phyloP scores from a whole-genome alignment of 92 coral and sea anemone genomes.

The Palythoa grandiflora region DNA sequence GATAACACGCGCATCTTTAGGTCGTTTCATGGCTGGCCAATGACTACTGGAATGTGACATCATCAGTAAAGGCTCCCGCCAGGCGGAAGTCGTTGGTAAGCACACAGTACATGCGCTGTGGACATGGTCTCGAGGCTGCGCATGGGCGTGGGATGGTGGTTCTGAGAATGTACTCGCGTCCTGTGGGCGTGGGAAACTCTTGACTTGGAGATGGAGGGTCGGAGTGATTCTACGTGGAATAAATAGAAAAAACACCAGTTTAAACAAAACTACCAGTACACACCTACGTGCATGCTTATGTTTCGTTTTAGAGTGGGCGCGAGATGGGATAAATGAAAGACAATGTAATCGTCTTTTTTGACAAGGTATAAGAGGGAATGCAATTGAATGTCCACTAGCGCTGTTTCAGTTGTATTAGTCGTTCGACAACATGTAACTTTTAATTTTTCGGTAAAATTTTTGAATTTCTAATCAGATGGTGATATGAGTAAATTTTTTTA shows the following conservation, averaged over 20 bases:
- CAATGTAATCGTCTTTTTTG: no score
- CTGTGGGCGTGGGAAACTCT: slow-evolving; percentile 94
- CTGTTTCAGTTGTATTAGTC: no score
- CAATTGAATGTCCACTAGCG: no score
- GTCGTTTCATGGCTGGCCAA: background rate
- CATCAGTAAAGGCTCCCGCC: slow-evolving; percentile 98
- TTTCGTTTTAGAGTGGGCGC: background rate
- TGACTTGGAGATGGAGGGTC: slow-evolving; percentile 68
- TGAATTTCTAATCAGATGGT: no score
- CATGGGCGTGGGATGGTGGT: slow-evolving; percentile 88
- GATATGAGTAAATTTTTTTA: no score
- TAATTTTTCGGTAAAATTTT: no score
- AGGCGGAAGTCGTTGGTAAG: slow-evolving; percentile 94
- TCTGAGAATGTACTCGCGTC: slow-evolving; percentile 95
- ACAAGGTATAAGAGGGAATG: no score
- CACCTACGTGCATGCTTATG: background rate
- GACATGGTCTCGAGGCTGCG: slow-evolving; percentile 90
- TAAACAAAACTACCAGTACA: background rate
- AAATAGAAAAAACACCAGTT: background rate
- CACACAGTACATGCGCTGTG: slow-evolving; percentile 98
- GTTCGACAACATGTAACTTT: no score
- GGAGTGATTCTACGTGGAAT: slow-evolving; percentile 11
- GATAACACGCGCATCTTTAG: background rate
- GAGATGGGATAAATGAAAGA: no score
- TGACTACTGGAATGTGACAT: slow-evolving; percentile 85